Evolutionary conservation across 2,797 vertebrate genomes (phyloP), one percentile per base, ranked within the genome.

Genomic region (Sebastes cheni): DNA sequence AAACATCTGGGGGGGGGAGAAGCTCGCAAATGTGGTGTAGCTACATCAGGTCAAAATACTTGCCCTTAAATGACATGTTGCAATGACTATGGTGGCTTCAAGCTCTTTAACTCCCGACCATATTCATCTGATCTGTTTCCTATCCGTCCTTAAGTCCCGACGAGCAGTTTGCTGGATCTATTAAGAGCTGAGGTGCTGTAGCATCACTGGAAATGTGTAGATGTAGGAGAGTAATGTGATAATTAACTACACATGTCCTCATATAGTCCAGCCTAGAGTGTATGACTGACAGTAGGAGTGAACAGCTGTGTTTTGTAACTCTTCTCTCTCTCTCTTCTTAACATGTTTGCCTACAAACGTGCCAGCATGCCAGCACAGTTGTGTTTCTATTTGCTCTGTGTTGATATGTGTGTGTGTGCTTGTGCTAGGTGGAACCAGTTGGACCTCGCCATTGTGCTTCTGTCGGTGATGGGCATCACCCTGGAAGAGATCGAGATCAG

Each of bases 401-500:
- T 36, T 34, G 72, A 18, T 69, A 42, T 30, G 14, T 68, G 25
- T 50, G 52, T 58, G 32, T 59, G 46, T 76, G 52, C 12, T 58
- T 81, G 69, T 84, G 56, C 80, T 34, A 99, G 98, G 94, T 99
- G 98, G 98, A 99, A 99, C 95, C 98, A 99, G 91, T 92, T 99
- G 90, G 98, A 99, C 88, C 92, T 99, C 93, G 98, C 97, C 89
- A 99, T 99, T 23, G 98, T 99, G 85, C 93, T 99, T 72, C 95
- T 99, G 70, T 99, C 98, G 0, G 95, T 99, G 86, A 99, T 99
- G 98, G 98, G 98, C 81, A 99, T 99, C 93, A 99, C 95, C 0
- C 64, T 99, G 94, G 98, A 99, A 92, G 98, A 99, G 94, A 99
- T 99, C 4, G 97, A 99, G 94, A 98, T 99, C 91, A 99, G 97